phyloP scores from a whole-genome alignment of 2,888 invertebrate genomes.

The Trichogramma dendrolimi region DNA sequence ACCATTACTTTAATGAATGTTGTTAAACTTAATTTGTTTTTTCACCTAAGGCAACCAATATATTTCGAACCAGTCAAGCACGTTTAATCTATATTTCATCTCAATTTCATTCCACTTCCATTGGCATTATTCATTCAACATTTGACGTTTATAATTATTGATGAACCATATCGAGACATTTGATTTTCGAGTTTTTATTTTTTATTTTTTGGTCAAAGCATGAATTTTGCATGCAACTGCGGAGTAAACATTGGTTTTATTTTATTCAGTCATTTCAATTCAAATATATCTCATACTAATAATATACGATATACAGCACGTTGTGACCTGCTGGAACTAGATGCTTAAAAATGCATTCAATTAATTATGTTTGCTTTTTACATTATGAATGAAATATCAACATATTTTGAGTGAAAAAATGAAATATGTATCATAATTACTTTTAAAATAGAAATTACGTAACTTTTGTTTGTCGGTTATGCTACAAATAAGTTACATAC shows the following conservation, averaged over 20 bases:
- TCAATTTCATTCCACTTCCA: too few relatives aligned
- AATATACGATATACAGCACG: conserved; percentile 11
- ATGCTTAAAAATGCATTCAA: conserved; percentile 9
- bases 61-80: not conserved
- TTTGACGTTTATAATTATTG: too few relatives aligned
- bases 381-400: not conserved
- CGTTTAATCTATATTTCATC: conserved; percentile 2
- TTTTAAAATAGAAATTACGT: not conserved
- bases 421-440: conserved; percentile 6
- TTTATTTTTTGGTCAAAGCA: too few relatives aligned
- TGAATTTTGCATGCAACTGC: too few relatives aligned
- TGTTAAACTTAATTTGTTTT: conserved; percentile 2
- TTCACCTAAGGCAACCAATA: not conserved
- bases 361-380: not conserved
- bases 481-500: not conserved
- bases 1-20: too few relatives aligned
- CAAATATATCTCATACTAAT: too few relatives aligned
- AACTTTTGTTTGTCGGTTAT: not conserved
- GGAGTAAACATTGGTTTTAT: too few relatives aligned
- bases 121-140: too few relatives aligned
- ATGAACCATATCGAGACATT: too few relatives aligned
- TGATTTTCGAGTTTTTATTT: too few relatives aligned
- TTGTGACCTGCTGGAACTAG: conserved; percentile 31
- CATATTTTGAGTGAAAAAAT: not conserved
- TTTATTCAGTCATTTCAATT: too few relatives aligned